Conservation (phyloP, 1,140 invertebrate genomes). For the Leptestheria dahalacensis region DNA sequence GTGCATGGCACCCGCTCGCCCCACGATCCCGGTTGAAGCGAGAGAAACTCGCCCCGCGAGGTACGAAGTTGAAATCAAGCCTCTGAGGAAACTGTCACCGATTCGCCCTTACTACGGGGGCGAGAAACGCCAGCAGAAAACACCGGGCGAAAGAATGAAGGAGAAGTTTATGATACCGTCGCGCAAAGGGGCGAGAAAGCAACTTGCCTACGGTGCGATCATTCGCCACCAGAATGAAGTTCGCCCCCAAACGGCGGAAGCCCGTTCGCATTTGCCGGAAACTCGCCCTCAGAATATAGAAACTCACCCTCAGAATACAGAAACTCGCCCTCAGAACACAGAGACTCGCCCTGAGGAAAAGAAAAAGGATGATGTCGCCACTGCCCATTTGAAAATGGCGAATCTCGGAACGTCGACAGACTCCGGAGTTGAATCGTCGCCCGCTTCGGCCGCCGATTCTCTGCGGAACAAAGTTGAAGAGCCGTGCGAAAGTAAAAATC, state of each 20-base stretch:
- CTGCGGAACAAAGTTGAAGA: not conserved
- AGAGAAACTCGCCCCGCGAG: not conserved
- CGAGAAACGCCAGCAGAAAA: conserved; percentile 14
- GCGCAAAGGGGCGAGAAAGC: conserved; percentile 17
- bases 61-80: conserved; percentile 3
- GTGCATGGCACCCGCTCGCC: too few relatives aligned
- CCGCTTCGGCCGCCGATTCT: not conserved
- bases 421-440: not conserved
- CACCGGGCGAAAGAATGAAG: conserved; percentile 20
- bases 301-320: not conserved
- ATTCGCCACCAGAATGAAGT: not conserved
- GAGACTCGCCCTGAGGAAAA: not conserved
- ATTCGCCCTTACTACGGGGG: not conserved
- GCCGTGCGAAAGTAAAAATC: not conserved
- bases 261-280: conserved; percentile 11
- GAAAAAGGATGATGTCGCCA: not conserved
- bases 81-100: not conserved
- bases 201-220: not conserved
- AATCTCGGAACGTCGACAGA: not conserved
- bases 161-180: conserved; percentile 22
- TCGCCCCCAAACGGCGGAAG: conserved; percentile 9
- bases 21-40: not conserved
- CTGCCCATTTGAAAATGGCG: not conserved
- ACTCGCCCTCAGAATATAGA: not conserved
- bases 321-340: not conserved